A percentile compares a stretch with the other conserved stretches of the same genome.
phyloP scores from a whole-genome alignment of 35 echinoderm and acorn worm species.

The Eucidaris tribuloides region DNA sequence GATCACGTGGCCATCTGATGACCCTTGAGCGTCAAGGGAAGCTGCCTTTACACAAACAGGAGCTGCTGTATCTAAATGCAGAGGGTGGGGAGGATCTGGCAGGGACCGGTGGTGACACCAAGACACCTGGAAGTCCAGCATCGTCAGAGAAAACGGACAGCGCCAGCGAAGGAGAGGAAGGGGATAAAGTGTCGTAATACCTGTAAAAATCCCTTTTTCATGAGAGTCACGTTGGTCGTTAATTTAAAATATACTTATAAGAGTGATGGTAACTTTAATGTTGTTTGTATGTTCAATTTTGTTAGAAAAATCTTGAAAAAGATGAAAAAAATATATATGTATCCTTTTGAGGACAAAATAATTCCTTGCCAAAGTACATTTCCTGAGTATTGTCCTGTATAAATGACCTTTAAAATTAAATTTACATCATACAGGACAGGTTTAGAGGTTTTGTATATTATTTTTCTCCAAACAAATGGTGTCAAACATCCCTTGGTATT shows the following conservation, averaged over 20 bases:
- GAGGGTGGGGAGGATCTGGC: conserved; percentile 35
- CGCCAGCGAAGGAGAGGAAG: conserved; percentile 60
- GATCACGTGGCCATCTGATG: conserved; percentile 86
- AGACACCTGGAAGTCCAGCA: conserved; percentile 48
- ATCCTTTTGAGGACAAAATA: background rate
- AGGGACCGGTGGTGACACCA: conserved; percentile 24
- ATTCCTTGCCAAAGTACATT: no score
- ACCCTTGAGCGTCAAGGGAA: conserved; percentile 85
- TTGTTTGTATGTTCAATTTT: background rate
- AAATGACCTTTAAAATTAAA: no score
- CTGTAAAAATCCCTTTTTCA: no score
- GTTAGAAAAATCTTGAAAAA: background rate
- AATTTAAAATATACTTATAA: background rate
- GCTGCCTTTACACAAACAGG: conserved; percentile 49
- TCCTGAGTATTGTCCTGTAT: no score
- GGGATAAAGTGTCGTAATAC: no score
- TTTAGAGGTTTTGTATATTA: no score
- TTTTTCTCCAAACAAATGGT: no score
- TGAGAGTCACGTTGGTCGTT: background rate
- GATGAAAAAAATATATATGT: background rate
- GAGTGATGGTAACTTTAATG: background rate
- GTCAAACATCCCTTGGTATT: no score
- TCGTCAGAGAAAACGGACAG: conserved; percentile 90
- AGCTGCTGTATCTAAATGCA: conserved; percentile 18
- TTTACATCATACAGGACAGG: no score